Evolutionary conservation across 2,797 vertebrate genomes (phyloP), one percentile per base, ranked within the genome.

Genomic region (Mormyrops attenuatus): DNA sequence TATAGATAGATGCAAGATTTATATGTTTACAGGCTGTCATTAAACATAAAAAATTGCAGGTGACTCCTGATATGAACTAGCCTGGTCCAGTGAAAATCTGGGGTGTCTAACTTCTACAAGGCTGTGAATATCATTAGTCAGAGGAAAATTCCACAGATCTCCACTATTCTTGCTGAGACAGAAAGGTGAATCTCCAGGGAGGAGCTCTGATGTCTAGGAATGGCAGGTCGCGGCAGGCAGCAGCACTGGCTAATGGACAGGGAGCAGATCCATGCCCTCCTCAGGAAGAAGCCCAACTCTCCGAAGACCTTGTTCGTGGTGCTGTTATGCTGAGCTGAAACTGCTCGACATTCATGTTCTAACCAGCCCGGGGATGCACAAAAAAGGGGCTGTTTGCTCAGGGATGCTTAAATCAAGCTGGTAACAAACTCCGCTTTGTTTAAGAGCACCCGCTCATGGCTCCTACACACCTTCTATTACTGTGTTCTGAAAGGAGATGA

Each of bases 71-170:
- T 9, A 47, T 82, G 41, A 47, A 47, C 41, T 80, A 44, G 17
- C 38, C 73, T 82, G 77, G 41, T n/a, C 77, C 20, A 22, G 77
- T 41, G 38, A 8, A 44, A 44, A 44, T 41, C 34, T 80, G 66
- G 30, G 73, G 38, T 77, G 34, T 77, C 15, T 73, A 13, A 44
- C 73, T 3, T 80, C 38, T 44, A n/a, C 34, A 44, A 80, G 73
- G 77, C 7, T 80, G 11, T 47, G 77, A 63, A 63, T 89, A 49
- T 44, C 77, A 89, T 84, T 55, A 89, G 55, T 84, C 53, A 85
- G 17, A 57, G 53, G 9, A 52, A 85, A 63, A 80, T 80, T 41
- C 38, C 88, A 89, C 82, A 49, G 77, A 84, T 89, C 38, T 15
- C 34, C 22, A 47, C 73, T 57, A 22, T 20, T 22, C 52, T 44